phyloP scores from a whole-genome alignment of 2,888 invertebrate genomes.

The Rhamphomyia laevipes region DNA sequence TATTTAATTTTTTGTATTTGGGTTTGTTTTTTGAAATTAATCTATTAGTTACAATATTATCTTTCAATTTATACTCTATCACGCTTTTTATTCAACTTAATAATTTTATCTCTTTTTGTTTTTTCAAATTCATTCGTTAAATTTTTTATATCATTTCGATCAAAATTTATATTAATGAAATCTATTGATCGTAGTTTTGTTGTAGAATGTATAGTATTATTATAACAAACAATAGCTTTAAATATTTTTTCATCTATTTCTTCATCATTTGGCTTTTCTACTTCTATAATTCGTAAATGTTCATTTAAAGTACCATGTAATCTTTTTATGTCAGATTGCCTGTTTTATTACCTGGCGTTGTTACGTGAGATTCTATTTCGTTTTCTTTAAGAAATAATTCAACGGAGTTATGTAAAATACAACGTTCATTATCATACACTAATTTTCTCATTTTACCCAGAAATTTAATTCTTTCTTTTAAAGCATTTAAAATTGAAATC shows the following conservation, averaged over 20 bases:
- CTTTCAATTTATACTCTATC: no score
- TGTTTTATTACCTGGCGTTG: slow-evolving; percentile 4
- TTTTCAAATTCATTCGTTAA: no score
- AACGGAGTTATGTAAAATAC: slow-evolving; percentile 4
- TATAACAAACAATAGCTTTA: background rate
- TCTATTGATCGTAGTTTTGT: background rate
- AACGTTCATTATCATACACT: slow-evolving; percentile 5
- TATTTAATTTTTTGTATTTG: no score
- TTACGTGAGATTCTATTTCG: slow-evolving; percentile 2
- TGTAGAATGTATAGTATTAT: background rate
- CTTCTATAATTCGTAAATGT: slow-evolving; percentile 4
- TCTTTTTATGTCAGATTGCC: background rate
- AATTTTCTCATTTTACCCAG: slow-evolving; percentile 10
- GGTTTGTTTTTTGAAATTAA: no score
- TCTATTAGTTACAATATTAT: no score
- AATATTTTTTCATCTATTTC: background rate
- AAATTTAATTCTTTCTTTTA: no score
- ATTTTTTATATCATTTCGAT: background rate
- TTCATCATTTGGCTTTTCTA: background rate
- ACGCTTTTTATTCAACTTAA: no score
- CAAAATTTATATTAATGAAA: background rate
- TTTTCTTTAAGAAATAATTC: slow-evolving; percentile 7
- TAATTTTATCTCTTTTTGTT: no score
- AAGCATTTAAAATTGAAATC: no score
- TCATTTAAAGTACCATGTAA: slow-evolving; percentile 7